Evolutionary conservation across 92 coral and sea anemone species (phyloP).

Genomic region (Plumapathes pennacea): DNA sequence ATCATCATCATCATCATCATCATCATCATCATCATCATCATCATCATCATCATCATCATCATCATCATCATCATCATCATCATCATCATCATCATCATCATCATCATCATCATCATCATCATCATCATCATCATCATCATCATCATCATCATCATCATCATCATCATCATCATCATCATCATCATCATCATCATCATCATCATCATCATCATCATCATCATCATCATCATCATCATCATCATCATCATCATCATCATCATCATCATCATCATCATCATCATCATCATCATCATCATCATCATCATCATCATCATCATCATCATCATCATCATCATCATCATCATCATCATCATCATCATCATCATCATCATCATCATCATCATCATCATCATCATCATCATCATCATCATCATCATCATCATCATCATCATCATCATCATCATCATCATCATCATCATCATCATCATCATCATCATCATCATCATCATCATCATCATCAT

Average conservation of each 20-base stretch:
- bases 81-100: background rate
- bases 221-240: background rate
- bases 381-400: background rate
- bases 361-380: background rate
- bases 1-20: background rate
- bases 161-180: background rate
- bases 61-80: background rate
- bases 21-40: background rate
- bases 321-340: background rate
- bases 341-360: background rate
- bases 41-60: background rate
- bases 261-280: background rate
- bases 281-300: background rate
- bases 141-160: background rate
- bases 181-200: background rate
- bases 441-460: background rate
- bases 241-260: background rate
- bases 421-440: background rate
- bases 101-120: background rate
- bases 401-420: background rate
- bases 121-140: background rate
- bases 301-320: background rate
- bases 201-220: background rate
- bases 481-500: background rate
- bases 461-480: background rate